These are phyloP conservation scores for Enteromius unitaeniatus DNA, from an alignment of 2,797 vertebrate species.

Conservation along the genomic window DNA sequence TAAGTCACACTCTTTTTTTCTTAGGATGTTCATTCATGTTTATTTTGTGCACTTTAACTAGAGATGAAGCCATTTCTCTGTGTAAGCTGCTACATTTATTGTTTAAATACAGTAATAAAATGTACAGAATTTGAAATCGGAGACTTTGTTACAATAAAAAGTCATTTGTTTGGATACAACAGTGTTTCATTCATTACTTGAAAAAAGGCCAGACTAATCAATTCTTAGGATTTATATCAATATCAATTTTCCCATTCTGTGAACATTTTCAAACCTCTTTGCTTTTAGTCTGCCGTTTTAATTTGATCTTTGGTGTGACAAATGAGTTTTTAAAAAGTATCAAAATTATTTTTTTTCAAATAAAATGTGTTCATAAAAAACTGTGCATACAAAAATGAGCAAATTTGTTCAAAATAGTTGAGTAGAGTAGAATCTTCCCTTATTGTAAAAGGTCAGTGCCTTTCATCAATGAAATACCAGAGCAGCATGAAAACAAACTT, in stretches of 20 bases:
- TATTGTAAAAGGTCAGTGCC: background rate
- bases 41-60: background rate
- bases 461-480: slow-evolving; percentile 17
- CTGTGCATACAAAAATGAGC: background rate
- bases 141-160: background rate
- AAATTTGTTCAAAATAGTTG: background rate
- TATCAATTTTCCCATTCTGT: background rate
- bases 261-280: background rate
- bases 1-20: too few relatives aligned
- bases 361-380: background rate
- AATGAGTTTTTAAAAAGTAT: background rate
- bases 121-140: background rate
- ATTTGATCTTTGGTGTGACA: background rate
- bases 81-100: background rate
- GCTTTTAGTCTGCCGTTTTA: background rate
- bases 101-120: background rate
- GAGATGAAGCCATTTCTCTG: background rate
- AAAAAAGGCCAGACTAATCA: background rate
- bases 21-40: background rate
- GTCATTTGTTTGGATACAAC: background rate
- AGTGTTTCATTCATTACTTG: background rate
- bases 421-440: background rate
- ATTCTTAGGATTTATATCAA: background rate
- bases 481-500: slow-evolving; percentile 14
- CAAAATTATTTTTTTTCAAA: background rate